phyloP scores from a whole-genome alignment of 2,113 vertebrate species.

The Alligator mississippiensis region DNA sequence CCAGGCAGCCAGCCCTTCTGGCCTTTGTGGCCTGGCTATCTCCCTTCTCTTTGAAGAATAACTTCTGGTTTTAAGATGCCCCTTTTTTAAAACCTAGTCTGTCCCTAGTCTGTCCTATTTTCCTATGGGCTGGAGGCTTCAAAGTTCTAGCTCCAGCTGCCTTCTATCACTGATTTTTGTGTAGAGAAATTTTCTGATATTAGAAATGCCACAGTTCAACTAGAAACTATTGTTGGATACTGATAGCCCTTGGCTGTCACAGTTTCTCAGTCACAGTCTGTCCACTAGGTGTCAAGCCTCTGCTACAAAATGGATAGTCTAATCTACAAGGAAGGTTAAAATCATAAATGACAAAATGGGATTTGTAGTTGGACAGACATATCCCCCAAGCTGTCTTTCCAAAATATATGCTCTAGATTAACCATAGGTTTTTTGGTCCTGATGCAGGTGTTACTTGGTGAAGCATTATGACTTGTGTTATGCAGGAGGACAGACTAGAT shows the following conservation, averaged over 20 bases:
- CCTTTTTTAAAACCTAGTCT: background rate
- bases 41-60: background rate
- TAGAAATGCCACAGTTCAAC: background rate
- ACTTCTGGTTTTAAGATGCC: background rate
- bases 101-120: background rate
- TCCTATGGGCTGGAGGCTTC: fast-evolving
- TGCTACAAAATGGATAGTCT: fast-evolving
- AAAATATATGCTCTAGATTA: background rate
- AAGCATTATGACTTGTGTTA: background rate
- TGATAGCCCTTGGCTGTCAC: background rate
- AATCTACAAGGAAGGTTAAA: background rate
- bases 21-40: background rate
- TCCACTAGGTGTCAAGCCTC: background rate
- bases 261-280: background rate
- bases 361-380: background rate
- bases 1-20: background rate
- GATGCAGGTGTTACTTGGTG: fast-evolving
- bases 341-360: background rate
- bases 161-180: fast-evolving
- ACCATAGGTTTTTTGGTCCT: background rate
- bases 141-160: background rate
- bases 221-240: background rate
- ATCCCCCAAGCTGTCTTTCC: background rate
- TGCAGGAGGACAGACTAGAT: background rate
- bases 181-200: background rate